These are phyloP conservation scores for Cephus nigrinus DNA, from an alignment of 2,888 invertebrate species.

Conservation along the genomic window DNA sequence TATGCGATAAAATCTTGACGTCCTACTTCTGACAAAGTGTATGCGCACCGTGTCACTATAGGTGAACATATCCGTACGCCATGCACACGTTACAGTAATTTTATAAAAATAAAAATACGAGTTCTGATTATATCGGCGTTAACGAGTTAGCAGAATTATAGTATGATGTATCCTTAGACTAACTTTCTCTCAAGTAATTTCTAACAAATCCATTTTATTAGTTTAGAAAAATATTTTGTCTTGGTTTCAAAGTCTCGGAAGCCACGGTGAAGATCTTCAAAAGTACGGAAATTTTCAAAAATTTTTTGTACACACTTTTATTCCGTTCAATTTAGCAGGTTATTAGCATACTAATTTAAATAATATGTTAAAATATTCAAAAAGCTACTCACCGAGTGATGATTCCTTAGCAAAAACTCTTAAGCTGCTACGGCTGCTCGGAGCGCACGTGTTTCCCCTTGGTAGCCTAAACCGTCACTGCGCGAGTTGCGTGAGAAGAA, in stretches of 20 bases:
- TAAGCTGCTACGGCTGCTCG: constrained; percentile 2
- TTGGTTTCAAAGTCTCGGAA: not conserved
- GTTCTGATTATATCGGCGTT: not conserved
- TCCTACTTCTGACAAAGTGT: not conserved
- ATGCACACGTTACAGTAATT: not conserved
- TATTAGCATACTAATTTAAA: not conserved
- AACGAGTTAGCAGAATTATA: not conserved
- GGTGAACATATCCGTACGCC: not conserved
- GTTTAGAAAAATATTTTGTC: not conserved
- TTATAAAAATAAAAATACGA: not conserved
- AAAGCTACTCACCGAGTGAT: constrained; percentile 12
- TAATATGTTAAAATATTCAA: not conserved
- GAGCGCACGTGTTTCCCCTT: constrained; percentile 6
- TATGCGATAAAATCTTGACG: not conserved
- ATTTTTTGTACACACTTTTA: not conserved
- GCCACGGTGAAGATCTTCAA: not conserved
- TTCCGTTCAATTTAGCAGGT: not conserved
- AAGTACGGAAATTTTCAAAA: not conserved
- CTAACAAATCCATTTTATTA: not conserved
- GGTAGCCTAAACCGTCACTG: constrained; percentile 17
- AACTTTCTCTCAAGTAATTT: not conserved
- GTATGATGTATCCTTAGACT: not conserved
- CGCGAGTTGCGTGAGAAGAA: constrained; percentile 12
- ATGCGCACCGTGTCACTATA: not conserved
- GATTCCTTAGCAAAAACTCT: not conserved